These are phyloP conservation scores for Premnoplex brunnescens DNA, from an alignment of 2,797 vertebrate genomes.

Conservation along the genomic window DNA sequence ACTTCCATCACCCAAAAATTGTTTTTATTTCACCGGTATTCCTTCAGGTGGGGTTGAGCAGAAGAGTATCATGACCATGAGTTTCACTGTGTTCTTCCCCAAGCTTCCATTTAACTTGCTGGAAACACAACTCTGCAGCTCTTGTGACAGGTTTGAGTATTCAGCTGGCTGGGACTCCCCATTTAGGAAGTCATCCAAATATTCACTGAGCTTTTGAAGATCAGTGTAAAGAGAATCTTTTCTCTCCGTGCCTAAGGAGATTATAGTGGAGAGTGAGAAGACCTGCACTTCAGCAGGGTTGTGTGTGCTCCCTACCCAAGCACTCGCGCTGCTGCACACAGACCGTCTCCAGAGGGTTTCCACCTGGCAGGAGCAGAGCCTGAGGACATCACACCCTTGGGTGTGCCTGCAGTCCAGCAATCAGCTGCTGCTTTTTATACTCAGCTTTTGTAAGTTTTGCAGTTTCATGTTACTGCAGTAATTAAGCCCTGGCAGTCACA, in stretches of 20 bases:
- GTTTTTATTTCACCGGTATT: neutral
- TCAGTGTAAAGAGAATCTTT: neutral
- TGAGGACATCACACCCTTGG: neutral
- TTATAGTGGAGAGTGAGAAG: neutral
- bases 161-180: neutral
- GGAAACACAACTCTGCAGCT: neutral
- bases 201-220: neutral
- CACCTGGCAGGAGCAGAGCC: neutral
- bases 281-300: neutral
- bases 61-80: neutral
- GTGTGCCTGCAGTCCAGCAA: neutral
- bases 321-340: fast-evolving
- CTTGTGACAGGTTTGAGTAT: neutral
- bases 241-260: neutral
- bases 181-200: neutral
- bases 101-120: neutral
- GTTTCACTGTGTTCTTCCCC: neutral
- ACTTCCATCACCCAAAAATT: neutral
- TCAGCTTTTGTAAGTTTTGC: slow-evolving; percentile 7
- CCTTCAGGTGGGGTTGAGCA: neutral
- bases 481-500: slow-evolving; percentile 61
- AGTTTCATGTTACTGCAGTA: slow-evolving; percentile 54
- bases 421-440: neutral
- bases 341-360: neutral
- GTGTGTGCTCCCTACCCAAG: neutral